These are phyloP conservation scores for Sinocyclocheilus rhinocerous DNA, from an alignment of 2,113 vertebrate genomes.

Conservation along the genomic window DNA sequence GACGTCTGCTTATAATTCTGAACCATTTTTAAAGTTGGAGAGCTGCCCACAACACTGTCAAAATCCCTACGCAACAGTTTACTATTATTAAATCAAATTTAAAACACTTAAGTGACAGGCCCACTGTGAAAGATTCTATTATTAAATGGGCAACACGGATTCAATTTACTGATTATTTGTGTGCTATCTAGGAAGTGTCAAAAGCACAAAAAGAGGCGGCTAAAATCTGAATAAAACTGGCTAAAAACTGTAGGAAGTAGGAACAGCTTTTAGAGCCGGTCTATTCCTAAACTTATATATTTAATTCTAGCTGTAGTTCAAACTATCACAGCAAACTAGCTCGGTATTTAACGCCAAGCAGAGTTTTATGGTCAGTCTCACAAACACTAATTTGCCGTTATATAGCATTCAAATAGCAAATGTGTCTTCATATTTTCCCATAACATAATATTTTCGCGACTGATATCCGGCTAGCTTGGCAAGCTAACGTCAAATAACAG, in stretches of 20 bases:
- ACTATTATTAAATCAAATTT: neutral
- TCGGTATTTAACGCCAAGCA: too few species aligned
- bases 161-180: neutral
- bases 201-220: neutral
- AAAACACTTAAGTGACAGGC: neutral
- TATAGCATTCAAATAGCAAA: neutral
- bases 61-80: neutral
- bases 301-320: too few species aligned
- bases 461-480: neutral
- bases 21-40: slow-evolving; percentile 42
- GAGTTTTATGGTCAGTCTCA: neutral
- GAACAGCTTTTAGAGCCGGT: neutral
- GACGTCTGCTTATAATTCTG: slow-evolving; percentile 54
- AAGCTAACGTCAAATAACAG: slow-evolving; percentile 12
- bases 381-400: neutral
- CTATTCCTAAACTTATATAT: neutral
- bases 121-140: neutral
- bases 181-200: neutral
- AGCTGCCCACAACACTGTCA: neutral
- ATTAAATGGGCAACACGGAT: neutral
- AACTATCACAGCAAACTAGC: too few species aligned
- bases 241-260: neutral
- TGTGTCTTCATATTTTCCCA: neutral
- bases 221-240: neutral
- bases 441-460: neutral